Conservation (phyloP, 2,113 vertebrate genomes). For the Passer montanus region DNA sequence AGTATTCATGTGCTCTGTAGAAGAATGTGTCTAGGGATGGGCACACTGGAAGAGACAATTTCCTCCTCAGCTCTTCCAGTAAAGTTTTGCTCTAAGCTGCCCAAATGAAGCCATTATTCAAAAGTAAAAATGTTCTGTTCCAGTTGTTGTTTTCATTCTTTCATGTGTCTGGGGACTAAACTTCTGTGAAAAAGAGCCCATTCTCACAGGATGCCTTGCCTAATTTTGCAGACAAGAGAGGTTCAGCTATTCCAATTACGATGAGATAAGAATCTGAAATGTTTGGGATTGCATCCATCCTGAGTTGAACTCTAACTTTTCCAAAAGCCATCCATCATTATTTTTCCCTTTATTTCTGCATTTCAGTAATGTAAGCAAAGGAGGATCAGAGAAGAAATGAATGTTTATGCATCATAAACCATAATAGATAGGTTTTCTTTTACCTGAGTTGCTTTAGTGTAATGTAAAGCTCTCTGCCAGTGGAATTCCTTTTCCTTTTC, state of each 20-base stretch:
- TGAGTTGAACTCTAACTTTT: constrained; percentile 41
- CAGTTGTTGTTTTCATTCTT: constrained; percentile 62
- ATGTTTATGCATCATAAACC: not conserved
- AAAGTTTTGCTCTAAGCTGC: constrained; percentile 1
- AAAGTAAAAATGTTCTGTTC: constrained; percentile 61
- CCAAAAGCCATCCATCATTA: constrained; percentile 41
- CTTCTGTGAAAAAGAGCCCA: constrained; percentile 54
- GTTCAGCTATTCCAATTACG: constrained; percentile 55
- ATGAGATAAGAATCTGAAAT: constrained; percentile 63
- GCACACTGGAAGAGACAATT: constrained; percentile 28
- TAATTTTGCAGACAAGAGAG: constrained; percentile 57
- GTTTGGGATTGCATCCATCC: constrained; percentile 44
- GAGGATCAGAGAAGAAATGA: not conserved
- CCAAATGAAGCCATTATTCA: constrained; percentile 40
- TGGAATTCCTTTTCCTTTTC: not conserved
- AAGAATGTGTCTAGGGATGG: constrained; percentile 57
- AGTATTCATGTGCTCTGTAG: not conserved
- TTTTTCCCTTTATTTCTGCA: constrained; percentile 2
- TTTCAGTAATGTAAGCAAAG: not conserved
- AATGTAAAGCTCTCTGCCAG: not conserved
- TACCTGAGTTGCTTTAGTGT: constrained; percentile 2
- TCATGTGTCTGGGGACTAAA: constrained; percentile 32
- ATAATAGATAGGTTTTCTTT: not conserved
- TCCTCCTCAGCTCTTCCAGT: constrained; percentile 9
- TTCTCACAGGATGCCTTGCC: constrained; percentile 66